Conservation (phyloP, 2,888 invertebrate genomes). For the Mechanitis messenoides region DNA sequence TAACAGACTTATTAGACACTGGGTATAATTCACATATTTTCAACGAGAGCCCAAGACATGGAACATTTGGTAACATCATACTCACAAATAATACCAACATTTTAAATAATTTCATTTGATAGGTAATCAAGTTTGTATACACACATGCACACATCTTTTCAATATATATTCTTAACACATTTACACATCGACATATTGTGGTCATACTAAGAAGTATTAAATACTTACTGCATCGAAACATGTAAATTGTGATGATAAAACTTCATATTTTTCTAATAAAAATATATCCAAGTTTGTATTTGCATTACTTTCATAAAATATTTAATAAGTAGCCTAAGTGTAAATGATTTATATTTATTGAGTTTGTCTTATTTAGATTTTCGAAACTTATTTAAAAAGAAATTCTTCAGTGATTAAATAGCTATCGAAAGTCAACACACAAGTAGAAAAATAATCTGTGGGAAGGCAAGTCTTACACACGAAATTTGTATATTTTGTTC, state of each 20-base stretch:
- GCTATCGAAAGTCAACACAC: conserved; percentile 28
- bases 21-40: conserved; percentile 4
- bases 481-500: conserved; percentile 40
- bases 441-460: conserved; percentile 46
- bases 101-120: too few species aligned
- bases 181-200: too few species aligned
- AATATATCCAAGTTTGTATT: too few species aligned
- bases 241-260: too few species aligned
- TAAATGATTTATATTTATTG: conserved; percentile 11
- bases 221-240: too few species aligned
- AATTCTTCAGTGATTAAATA: conserved; percentile 20
- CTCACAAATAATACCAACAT: background rate
- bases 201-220: too few species aligned
- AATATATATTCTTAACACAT: too few species aligned
- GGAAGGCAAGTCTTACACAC: conserved; percentile 38
- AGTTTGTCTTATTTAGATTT: conserved; percentile 12
- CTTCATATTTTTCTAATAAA: too few species aligned
- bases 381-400: conserved; percentile 16
- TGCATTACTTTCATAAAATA: too few species aligned
- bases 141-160: too few species aligned
- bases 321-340: background rate
- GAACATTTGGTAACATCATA: background rate
- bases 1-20: conserved; percentile 7
- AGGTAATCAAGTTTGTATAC: too few species aligned
- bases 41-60: background rate